phyloP scores from a whole-genome alignment of 1,140 invertebrate species.

The Fopius arisanus region DNA sequence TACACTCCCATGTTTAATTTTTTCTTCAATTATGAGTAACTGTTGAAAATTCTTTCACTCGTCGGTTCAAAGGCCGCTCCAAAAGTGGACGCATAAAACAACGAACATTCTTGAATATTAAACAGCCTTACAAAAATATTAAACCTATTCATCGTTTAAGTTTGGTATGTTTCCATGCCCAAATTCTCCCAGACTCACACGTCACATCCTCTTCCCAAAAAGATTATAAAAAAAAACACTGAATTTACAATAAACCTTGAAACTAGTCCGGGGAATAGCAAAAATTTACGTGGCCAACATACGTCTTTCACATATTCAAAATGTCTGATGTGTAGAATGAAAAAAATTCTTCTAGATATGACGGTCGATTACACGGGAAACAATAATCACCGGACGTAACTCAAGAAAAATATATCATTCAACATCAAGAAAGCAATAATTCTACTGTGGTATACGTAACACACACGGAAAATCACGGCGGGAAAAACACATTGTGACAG shows the following conservation, averaged over 20 bases:
- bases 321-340: background rate
- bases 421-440: background rate
- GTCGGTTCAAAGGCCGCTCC: background rate
- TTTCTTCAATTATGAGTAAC: too few species aligned
- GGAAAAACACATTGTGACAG: background rate
- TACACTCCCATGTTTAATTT: too few species aligned
- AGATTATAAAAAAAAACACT: background rate
- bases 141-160: background rate
- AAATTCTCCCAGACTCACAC: background rate
- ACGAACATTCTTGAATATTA: background rate
- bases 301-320: background rate
- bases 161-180: background rate
- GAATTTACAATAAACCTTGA: background rate
- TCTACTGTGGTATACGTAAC: background rate
- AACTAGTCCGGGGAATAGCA: background rate
- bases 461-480: background rate
- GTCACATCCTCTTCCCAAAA: background rate
- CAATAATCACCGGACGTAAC: slow-evolving; percentile 3
- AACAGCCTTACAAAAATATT: background rate
- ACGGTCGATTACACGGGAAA: background rate
- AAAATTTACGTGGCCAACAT: slow-evolving; percentile 1
- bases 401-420: background rate
- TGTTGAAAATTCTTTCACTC: background rate
- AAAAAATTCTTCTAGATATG: background rate
- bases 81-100: background rate